These are phyloP conservation scores for Istiophorus platypterus DNA, from an alignment of 2,113 vertebrate genomes.

Conservation along the genomic window DNA sequence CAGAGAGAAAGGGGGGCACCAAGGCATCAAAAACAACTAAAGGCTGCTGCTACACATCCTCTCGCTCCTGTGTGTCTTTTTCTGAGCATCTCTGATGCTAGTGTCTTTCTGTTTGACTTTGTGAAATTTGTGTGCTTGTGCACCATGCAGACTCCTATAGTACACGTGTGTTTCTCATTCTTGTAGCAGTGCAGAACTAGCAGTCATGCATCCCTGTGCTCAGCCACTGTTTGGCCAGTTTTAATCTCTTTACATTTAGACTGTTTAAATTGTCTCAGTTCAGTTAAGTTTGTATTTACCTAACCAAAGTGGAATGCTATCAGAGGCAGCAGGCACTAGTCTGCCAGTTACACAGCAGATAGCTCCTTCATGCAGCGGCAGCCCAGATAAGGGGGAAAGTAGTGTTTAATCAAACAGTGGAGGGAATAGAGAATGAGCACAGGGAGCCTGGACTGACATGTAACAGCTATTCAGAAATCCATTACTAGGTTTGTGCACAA, in stretches of 20 bases:
- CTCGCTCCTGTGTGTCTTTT: conserved; percentile 49
- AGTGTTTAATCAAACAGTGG: conserved; percentile 74
- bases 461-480: conserved; percentile 27
- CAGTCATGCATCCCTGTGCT: conserved; percentile 46
- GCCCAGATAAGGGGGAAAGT: conserved; percentile 69
- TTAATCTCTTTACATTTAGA: conserved; percentile 81
- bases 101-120: conserved; percentile 63
- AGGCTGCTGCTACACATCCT: conserved; percentile 56
- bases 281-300: conserved; percentile 82
- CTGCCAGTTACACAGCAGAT: conserved; percentile 76
- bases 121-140: conserved; percentile 1
- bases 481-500: conserved; percentile 11
- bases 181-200: conserved; percentile 27
- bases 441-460: conserved; percentile 36
- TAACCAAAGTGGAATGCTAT: conserved; percentile 76
- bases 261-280: conserved; percentile 84
- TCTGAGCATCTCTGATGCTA: conserved; percentile 14
- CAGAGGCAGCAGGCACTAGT: conserved; percentile 71
- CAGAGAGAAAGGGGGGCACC: conserved; percentile 42
- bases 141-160: not conserved
- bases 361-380: conserved; percentile 77
- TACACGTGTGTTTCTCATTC: conserved; percentile 39
- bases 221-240: conserved; percentile 75
- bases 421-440: conserved; percentile 55
- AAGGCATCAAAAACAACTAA: conserved; percentile 67